Evolutionary conservation across 2,797 vertebrate species (phyloP).

Genomic region (Trichosurus vulpecula): DNA sequence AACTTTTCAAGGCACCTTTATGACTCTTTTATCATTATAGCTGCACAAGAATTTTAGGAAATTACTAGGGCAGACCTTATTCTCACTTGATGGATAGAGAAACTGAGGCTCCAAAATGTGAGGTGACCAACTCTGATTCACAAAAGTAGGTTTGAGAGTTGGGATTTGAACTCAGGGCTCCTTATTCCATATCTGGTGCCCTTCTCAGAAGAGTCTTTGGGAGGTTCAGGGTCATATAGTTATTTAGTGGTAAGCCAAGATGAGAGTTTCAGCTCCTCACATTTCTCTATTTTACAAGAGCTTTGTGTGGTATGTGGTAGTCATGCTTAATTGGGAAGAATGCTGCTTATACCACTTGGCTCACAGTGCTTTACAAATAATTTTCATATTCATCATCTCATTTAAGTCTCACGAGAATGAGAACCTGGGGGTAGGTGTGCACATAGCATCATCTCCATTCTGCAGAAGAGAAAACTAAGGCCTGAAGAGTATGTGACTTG

Average conservation of each 20-base stretch:
- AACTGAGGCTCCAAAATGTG: neutral
- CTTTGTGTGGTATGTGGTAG: neutral
- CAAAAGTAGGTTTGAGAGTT: neutral
- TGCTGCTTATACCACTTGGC: neutral
- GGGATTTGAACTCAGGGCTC: neutral
- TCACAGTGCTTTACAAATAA: neutral
- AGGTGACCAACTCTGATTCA: neutral
- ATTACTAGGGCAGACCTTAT: neutral
- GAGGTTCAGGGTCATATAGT: neutral
- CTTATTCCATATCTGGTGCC: neutral
- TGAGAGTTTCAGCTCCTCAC: neutral
- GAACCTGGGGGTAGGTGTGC: neutral
- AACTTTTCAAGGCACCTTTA: neutral
- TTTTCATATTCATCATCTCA: neutral
- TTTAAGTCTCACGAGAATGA: neutral
- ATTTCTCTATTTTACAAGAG: neutral
- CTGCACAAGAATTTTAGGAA: neutral
- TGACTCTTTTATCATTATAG: neutral
- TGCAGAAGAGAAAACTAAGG: neutral
- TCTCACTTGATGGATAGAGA: neutral
- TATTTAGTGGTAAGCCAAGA: neutral
- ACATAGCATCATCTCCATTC: neutral
- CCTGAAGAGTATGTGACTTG: neutral
- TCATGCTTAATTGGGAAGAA: neutral
- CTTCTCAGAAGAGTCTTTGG: neutral